A percentile compares a stretch with the other conserved stretches of the same genome.
Conservation (phyloP, 1,140 invertebrate genomes). For the Ceratina australensis region DNA sequence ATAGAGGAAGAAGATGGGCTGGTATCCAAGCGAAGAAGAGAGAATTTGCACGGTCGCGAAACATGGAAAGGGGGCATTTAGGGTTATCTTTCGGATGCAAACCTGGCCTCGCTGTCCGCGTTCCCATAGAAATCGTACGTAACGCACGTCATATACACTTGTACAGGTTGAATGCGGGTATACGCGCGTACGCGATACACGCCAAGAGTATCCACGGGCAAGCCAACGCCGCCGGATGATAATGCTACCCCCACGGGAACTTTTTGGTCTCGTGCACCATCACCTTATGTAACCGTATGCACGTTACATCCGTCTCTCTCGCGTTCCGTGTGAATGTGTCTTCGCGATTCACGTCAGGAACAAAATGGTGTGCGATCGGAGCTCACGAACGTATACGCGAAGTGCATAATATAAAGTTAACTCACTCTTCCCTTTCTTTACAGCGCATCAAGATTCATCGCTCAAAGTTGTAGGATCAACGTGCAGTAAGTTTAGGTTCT, state of each 20-base stretch:
- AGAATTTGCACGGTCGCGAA: not conserved
- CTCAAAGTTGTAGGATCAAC: too few relatives aligned
- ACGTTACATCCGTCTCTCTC: not conserved
- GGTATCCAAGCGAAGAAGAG: not conserved
- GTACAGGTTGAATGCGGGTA: conserved; percentile 40
- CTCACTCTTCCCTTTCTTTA: too few relatives aligned
- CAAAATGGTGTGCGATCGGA: conserved; percentile 1
- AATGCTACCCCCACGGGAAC: conserved; percentile 64
- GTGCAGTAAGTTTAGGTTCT: too few relatives aligned
- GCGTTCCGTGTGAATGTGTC: conserved; percentile 27
- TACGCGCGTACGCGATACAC: conserved; percentile 37
- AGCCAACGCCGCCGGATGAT: conserved; percentile 64
- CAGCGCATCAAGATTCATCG: too few relatives aligned
- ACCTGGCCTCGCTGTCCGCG: conserved; percentile 47
- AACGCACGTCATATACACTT: conserved; percentile 60
- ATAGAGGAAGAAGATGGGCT: too few relatives aligned
- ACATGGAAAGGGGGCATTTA: conserved; percentile 25
- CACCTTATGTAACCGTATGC: not conserved
- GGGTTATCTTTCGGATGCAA: conserved; percentile 68
- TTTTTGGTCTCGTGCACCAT: conserved; percentile 57
- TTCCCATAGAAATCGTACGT: conserved; percentile 68
- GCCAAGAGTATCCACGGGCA: conserved; percentile 50
- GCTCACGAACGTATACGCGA: too few relatives aligned
- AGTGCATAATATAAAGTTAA: too few relatives aligned
- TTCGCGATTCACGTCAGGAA: conserved; percentile 17